Percentiles rank a stretch among this genome's conserved stretches.
Evolutionary conservation across 1,140 invertebrate genomes (phyloP).

Genomic region (Drosophila arawakana): DNA sequence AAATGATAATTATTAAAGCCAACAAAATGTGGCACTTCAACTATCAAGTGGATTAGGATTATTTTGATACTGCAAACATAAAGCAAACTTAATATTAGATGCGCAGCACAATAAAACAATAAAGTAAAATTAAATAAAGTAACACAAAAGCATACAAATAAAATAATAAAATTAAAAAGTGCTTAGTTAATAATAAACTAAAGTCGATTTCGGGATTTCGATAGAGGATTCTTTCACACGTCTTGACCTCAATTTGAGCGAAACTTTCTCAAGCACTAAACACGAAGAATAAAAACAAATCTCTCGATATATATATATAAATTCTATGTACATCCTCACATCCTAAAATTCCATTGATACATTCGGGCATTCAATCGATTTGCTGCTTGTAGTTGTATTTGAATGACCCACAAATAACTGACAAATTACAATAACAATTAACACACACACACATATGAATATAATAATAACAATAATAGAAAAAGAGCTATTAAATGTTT

Average conservation of each 20-base stretch:
- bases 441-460: constrained; percentile 5
- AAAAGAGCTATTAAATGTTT: constrained; percentile 35
- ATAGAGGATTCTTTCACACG: constrained; percentile 11
- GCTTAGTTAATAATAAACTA: neutral
- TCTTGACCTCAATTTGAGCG: constrained; percentile 28
- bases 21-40: constrained; percentile 4
- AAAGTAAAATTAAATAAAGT: neutral
- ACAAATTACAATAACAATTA: constrained; percentile 60
- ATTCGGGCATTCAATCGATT: constrained; percentile 17
- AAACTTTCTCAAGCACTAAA: constrained; percentile 31
- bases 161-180: constrained; percentile 3
- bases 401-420: constrained; percentile 42
- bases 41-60: neutral
- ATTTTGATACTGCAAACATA: neutral
- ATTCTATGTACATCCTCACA: constrained; percentile 20
- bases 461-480: constrained; percentile 5
- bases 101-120: neutral
- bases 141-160: neutral
- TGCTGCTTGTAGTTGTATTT: constrained; percentile 24
- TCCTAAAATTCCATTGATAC: constrained; percentile 20
- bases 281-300: constrained; percentile 8
- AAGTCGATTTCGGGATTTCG: constrained; percentile 18
- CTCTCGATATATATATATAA: constrained; percentile 4
- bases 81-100: neutral
- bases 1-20: neutral